These are phyloP conservation scores for Limnodromus scolopaceus DNA, from an alignment of 2,797 vertebrate species.

Conservation along the genomic window DNA sequence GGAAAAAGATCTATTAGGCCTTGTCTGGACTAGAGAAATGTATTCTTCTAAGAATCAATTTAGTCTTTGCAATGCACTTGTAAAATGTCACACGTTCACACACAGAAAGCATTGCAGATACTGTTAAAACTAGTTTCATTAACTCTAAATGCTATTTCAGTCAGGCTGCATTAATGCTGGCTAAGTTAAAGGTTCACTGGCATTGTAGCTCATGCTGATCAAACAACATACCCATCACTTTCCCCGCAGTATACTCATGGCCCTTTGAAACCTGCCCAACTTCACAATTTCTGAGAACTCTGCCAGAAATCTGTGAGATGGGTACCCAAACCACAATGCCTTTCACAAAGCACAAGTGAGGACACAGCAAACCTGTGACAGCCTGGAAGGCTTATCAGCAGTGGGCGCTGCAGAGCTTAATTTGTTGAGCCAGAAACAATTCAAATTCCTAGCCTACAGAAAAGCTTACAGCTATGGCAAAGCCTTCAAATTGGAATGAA, in stretches of 20 bases:
- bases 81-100: slow-evolving; percentile 56
- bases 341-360: background rate
- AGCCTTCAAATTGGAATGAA: background rate
- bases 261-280: background rate
- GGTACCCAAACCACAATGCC: background rate
- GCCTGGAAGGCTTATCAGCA: background rate
- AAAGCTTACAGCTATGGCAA: background rate
- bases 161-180: background rate
- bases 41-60: slow-evolving; percentile 70
- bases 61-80: slow-evolving; percentile 38
- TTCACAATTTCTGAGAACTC: background rate
- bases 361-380: background rate
- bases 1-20: slow-evolving; percentile 55
- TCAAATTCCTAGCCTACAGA: background rate
- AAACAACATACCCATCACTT: background rate
- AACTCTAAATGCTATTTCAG: slow-evolving; percentile 51
- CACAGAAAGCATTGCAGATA: slow-evolving; percentile 47
- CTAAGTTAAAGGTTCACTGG: slow-evolving; percentile 20
- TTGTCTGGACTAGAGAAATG: slow-evolving; percentile 55
- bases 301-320: background rate
- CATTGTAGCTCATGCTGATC: background rate
- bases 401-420: background rate
- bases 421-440: background rate
- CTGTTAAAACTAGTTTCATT: slow-evolving; percentile 59
- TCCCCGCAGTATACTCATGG: background rate